Evolutionary conservation across 2,113 vertebrate species (phyloP).

Genomic region (Rhegmatorhina hoffmannsi): DNA sequence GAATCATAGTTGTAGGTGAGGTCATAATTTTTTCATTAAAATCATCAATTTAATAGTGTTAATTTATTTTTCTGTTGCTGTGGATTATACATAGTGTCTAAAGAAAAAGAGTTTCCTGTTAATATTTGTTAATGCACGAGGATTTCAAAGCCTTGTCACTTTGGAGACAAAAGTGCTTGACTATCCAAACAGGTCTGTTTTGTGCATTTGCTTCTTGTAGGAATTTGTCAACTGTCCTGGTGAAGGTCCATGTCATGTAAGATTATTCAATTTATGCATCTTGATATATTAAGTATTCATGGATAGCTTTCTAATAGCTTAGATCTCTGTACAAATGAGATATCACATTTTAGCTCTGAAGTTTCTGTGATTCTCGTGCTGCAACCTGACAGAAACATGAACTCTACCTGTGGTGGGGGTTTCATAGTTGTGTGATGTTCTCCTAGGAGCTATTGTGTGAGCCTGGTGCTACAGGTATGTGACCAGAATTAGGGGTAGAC

Average conservation of each 20-base stretch:
- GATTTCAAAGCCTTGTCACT: neutral
- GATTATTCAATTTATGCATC: neutral
- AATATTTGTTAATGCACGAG: neutral
- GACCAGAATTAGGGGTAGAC: neutral
- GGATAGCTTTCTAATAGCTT: neutral
- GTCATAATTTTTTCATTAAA: neutral
- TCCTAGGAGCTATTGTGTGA: neutral
- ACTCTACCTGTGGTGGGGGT: rapidly evolving
- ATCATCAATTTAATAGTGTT: neutral
- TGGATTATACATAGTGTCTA: neutral
- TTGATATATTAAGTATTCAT: neutral
- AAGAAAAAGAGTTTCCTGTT: neutral
- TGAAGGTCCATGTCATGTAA: neutral
- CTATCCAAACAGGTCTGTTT: neutral
- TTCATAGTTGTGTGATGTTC: neutral
- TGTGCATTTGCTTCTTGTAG: neutral
- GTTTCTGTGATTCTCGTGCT: neutral
- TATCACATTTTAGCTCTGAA: neutral
- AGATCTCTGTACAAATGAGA: neutral
- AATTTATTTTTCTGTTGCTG: neutral
- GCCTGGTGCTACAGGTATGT: rapidly evolving
- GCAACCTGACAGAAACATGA: neutral
- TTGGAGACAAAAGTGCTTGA: neutral
- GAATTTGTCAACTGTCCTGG: rapidly evolving
- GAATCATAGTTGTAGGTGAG: neutral